Evolutionary conservation across 37 sponge, comb jelly and placozoan genomes (phyloP).

Genomic region (Ephydatia muelleri): DNA sequence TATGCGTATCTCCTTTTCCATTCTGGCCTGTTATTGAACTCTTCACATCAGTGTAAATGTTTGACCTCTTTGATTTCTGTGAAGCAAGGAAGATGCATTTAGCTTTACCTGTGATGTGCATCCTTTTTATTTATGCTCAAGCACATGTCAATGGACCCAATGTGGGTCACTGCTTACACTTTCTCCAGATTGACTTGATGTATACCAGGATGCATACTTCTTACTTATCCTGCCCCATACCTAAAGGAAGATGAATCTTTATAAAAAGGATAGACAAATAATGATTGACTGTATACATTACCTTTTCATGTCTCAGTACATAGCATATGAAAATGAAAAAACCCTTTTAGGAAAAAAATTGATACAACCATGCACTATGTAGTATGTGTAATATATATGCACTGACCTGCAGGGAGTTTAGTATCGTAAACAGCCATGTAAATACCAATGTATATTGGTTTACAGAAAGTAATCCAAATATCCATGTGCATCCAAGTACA

Average conservation of each 20-base stretch:
- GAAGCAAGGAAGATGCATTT: too few relatives aligned
- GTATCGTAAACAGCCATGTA: slow-evolving; percentile 43
- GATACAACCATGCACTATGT: not conserved
- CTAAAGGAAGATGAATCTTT: not conserved
- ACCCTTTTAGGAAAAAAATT: not conserved
- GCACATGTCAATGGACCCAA: too few relatives aligned
- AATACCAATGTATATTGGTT: slow-evolving; percentile 26
- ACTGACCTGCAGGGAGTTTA: slow-evolving; percentile 49
- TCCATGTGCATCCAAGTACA: slow-evolving; percentile 11
- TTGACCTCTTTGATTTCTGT: too few relatives aligned
- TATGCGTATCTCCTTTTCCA: too few relatives aligned
- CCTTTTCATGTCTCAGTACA: slow-evolving; percentile 5
- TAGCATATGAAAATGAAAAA: not conserved
- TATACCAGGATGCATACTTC: not conserved
- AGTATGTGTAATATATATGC: too few relatives aligned
- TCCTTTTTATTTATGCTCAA: too few relatives aligned
- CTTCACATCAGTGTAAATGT: too few relatives aligned
- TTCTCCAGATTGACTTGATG: not conserved
- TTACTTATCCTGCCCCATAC: not conserved
- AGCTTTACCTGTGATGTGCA: too few relatives aligned
- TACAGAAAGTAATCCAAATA: slow-evolving; percentile 47
- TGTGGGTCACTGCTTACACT: not conserved
- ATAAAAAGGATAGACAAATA: not conserved
- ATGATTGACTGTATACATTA: too few relatives aligned
- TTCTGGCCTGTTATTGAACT: too few relatives aligned